Base-by-base conservation (phyloP, 2,888 invertebrate species). In the Harmothoe impar region DNA sequence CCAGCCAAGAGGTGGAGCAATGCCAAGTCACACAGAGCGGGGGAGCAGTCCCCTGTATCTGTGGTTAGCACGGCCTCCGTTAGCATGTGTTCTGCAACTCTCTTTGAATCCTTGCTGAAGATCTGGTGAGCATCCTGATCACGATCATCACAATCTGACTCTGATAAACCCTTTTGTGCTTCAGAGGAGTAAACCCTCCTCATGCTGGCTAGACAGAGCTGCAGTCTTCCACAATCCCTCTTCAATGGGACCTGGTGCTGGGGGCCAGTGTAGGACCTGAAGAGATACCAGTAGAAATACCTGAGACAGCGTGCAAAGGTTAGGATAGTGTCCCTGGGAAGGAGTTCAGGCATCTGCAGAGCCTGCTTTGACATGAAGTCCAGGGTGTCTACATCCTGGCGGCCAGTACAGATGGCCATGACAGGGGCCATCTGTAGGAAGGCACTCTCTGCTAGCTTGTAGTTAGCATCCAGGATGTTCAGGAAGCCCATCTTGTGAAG, bases 371-470 rank as follows among this genome's bases (percentile, higher is more conserved):
- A 62, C 62, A 62, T 62, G 20, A 62, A 62, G 20, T n/a, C 62
- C n/a, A 62, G 62, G 20, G 23, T 3, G n/a, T 62, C 62, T 62
- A 3, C 15, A 43, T 43, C 10, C 3, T 3, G 20, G 62, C 0
- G 1, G 15, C 62, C 62, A 62, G 62, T n/a, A 15, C n/a, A 62
- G 15, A 62, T 20, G 7, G 20, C 62, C 62, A 62, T 62, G 12
- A 62, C 62, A 62, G 62, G 20, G 62, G 7, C 12, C 62, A 62
- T 62, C 62, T 62, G 62, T 1, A 62, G 20, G 15, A n/a, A 62
- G 62, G 62, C 62, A 62, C 62, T 62, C n/a, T 62, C 62, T n/a
- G 62, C 62, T n/a, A 62, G 62, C n/a, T 62, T 62, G n/a, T 62
- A 62, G 62, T 62, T 62, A n/a, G 3, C 15, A n/a, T 62, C 62